Evolutionary conservation across 1,140 invertebrate genomes (phyloP).

Genomic region (Phocides pigmalion): DNA sequence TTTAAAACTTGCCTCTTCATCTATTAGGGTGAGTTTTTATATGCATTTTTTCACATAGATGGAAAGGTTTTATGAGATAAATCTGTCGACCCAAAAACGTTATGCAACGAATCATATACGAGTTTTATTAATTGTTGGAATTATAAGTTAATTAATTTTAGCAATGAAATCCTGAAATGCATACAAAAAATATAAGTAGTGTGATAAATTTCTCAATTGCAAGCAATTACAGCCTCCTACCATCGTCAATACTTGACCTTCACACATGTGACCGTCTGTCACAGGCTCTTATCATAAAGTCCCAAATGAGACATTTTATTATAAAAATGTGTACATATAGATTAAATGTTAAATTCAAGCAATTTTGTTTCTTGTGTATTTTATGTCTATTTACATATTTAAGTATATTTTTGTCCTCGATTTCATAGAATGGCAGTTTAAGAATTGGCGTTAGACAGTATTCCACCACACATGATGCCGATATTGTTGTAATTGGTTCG

Average conservation of each 20-base stretch:
- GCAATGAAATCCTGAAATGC: neutral
- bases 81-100: slow-evolving; percentile 35
- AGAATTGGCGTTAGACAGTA: slow-evolving; percentile 84
- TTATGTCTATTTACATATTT: too few species aligned
- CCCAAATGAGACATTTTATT: neutral
- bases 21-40: slow-evolving; percentile 62
- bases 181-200: neutral
- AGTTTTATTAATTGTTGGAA: slow-evolving; percentile 41
- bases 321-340: too few species aligned
- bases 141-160: slow-evolving; percentile 37
- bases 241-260: slow-evolving; percentile 62
- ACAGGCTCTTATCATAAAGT: slow-evolving; percentile 22
- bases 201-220: neutral
- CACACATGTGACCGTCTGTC: slow-evolving; percentile 70
- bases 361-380: too few species aligned
- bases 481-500: slow-evolving; percentile 98
- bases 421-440: slow-evolving; percentile 73
- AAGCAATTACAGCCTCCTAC: neutral
- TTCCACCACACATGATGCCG: slow-evolving; percentile 91
- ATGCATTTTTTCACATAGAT: slow-evolving; percentile 4
- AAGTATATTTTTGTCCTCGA: too few species aligned
- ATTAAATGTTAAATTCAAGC: too few species aligned
- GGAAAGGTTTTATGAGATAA: neutral
- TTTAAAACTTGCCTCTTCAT: slow-evolving; percentile 67
- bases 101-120: slow-evolving; percentile 47